Percentiles rank a stretch among this genome's conserved stretches.
Evolutionary conservation across 2,797 vertebrate genomes (phyloP).

Genomic region (Cephalopachus bancanus): DNA sequence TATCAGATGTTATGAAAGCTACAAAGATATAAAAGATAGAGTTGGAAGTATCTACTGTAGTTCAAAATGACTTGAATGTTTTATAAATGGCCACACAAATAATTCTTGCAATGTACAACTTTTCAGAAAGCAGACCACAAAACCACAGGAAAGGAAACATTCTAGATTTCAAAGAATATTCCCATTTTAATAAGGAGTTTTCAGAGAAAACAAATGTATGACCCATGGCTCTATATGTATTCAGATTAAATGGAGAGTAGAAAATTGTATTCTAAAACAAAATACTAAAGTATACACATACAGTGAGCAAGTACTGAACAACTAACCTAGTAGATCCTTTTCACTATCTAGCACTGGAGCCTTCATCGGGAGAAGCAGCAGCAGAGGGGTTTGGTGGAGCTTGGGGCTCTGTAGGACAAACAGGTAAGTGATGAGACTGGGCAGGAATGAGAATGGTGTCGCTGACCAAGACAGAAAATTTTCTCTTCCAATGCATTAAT

Average conservation of each 20-base stretch:
- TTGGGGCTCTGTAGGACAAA: neutral
- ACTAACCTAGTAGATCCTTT: neutral
- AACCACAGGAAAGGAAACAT: neutral
- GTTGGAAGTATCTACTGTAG: neutral
- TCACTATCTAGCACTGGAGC: neutral
- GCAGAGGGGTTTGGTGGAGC: neutral
- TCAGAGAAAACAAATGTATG: neutral
- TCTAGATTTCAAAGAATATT: neutral
- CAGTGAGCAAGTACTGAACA: neutral
- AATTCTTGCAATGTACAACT: neutral
- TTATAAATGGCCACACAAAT: neutral
- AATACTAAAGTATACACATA: neutral
- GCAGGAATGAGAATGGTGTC: neutral
- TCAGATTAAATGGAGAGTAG: neutral
- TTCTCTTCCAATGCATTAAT: neutral
- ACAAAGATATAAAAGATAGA: neutral
- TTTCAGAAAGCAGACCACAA: neutral
- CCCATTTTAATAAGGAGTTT: neutral
- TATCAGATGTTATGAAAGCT: neutral
- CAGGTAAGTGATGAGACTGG: neutral
- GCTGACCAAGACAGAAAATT: neutral
- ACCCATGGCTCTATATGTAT: neutral
- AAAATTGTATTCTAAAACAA: neutral
- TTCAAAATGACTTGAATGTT: neutral
- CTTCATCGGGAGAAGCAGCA: neutral